Base-by-base conservation (phyloP, 2,888 invertebrate genomes). In the Homarus gammarus region DNA sequence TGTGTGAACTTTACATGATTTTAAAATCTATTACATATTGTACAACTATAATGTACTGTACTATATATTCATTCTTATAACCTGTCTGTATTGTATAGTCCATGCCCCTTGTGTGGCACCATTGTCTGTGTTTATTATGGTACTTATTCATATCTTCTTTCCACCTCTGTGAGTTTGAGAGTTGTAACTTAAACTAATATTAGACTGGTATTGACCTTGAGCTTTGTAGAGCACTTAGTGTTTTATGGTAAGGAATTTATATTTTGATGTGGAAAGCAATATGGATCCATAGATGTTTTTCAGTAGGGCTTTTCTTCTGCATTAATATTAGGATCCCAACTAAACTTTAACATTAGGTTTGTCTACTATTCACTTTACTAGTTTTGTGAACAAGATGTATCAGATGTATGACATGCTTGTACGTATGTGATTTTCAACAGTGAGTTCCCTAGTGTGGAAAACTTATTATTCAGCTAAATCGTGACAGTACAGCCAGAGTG, bases 401-500 rank as follows among this genome's bases (percentile, higher is more conserved):
- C 56, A 18, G 5, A 56, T 56, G 56, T 56, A 56, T 56, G 18
- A 18, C 56, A 12, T 70, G 36, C 75, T 75, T 38, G 38, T 8
- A 15, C 27, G 40, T 70, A 51, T 83, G 70, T 83, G 70, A 70
- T 70, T 83, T 83, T 49, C 83, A 83, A 27, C 70, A 49, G 70
- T 82, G 68, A 49, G 36, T 83, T 64, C 83, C 64, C 40, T 84
- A 64, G 27, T 40, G 51, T 77, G 56, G 56, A 56, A 6, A 56
- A 56, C 18, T 84, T 75, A 44, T 72, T 51, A 84, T 64, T 73
- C 77, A 84, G 31, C 64, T 84, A 77, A 84, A 77, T 77, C 33
- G 22, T 77, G 84, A 75, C 84, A 84, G 84, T 64, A 36, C 73
- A 64, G 84, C 75, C 84, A 84, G 40, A 84, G 84, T 84, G 84